Conservation (phyloP, 1,140 invertebrate genomes). For the Chymomyza costata region DNA sequence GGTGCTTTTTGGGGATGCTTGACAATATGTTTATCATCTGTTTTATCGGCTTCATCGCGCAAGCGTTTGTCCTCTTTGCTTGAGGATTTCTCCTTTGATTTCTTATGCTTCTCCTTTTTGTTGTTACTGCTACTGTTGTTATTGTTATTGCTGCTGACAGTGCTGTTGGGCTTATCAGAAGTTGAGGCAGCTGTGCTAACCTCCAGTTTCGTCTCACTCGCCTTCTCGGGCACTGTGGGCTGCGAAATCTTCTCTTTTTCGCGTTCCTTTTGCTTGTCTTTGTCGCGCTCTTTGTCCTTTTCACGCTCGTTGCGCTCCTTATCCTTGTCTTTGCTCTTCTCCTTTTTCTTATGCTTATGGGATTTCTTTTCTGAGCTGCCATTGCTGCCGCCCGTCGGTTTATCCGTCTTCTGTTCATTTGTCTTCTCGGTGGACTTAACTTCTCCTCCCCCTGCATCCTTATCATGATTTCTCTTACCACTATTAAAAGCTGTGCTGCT, state of each 20-base stretch:
- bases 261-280: conserved; percentile 42
- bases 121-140: neutral
- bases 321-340: conserved; percentile 77
- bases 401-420: conserved; percentile 28
- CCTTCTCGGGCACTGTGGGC: conserved; percentile 24
- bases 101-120: conserved; percentile 62
- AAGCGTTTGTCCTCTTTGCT: conserved; percentile 70
- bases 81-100: conserved; percentile 52
- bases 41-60: conserved; percentile 27
- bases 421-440: conserved; percentile 36
- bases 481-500: conserved; percentile 31
- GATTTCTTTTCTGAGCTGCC: conserved; percentile 78
- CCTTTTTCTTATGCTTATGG: conserved; percentile 80
- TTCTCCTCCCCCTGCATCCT: conserved; percentile 19
- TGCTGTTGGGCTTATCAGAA: conserved; percentile 1
- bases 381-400: conserved; percentile 67
- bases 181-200: conserved; percentile 13
- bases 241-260: conserved; percentile 41
- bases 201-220: too few species aligned
- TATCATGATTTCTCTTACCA: conserved; percentile 27
- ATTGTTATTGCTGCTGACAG: neutral
- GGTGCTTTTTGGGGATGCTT: conserved; percentile 30
- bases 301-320: conserved; percentile 68
- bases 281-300: conserved; percentile 58
- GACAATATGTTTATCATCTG: conserved; percentile 30